These are phyloP conservation scores for Caenorhabditis inopinata DNA, from an alignment of 1,140 invertebrate genomes.

Conservation along the genomic window DNA sequence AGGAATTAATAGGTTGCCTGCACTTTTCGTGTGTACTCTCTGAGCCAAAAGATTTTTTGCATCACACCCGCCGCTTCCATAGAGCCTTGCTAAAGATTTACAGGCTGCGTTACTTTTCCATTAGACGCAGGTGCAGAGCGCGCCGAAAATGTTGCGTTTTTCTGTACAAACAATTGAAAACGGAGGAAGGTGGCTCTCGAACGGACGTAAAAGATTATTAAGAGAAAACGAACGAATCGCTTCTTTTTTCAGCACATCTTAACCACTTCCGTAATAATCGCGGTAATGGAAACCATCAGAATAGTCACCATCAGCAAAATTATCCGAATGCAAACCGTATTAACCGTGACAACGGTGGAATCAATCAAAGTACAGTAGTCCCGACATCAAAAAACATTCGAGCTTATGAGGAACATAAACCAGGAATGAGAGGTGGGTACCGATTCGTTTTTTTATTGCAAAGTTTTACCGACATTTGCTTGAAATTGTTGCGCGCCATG, in stretches of 20 bases:
- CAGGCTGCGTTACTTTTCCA: no score
- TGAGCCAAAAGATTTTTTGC: conserved; percentile 10
- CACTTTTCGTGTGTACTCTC: conserved; percentile 8
- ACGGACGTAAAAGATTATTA: not conserved
- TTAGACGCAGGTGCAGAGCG: not conserved
- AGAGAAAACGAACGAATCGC: not conserved
- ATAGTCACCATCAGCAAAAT: not conserved
- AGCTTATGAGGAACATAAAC: not conserved
- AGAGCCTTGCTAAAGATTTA: not conserved
- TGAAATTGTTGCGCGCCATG: no score
- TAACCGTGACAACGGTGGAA: not conserved
- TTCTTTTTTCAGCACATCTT: conserved; percentile 3
- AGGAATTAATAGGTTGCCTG: conserved; percentile 6
- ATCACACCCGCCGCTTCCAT: conserved; percentile 16
- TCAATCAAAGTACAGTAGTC: not conserved
- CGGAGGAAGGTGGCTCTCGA: not conserved
- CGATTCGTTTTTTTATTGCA: not conserved
- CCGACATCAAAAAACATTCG: not conserved
- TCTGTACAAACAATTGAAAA: conserved; percentile 3
- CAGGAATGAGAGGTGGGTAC: not conserved
- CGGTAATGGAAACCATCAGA: not conserved
- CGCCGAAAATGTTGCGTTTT: conserved; percentile 14
- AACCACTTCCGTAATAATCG: conserved; percentile 7
- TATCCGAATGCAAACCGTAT: no score
- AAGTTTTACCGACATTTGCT: no score